Base-by-base conservation (phyloP, 2,888 invertebrate genomes). In the Carcina quercana region DNA sequence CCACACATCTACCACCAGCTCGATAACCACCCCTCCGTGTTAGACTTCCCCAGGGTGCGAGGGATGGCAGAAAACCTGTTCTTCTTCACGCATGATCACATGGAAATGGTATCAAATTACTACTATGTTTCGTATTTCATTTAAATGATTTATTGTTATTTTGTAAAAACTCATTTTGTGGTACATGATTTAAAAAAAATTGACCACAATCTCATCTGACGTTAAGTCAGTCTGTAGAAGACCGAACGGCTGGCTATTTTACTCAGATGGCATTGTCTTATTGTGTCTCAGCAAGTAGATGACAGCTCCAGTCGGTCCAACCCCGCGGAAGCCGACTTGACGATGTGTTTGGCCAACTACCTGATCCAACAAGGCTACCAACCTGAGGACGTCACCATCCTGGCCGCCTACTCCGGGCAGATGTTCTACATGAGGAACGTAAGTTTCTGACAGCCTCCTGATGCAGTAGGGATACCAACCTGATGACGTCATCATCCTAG, bases 381-480 rank as follows among this genome's bases (percentile, higher is more conserved):
- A 0, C 62, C 87, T 0, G 62, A 78, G 6, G 86, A 93, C 41
- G 87, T 95, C 35, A 93, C 93, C 0, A 88, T 95, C 38, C 73
- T 95, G 13, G 86, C 90, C 0, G 87, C 89, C 0, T 93, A 93
- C 60, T 83, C 88, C 5, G 92, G 90, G 0, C 93, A 93, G 66
- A 86, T 90, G 80, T 87, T 87, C 53, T 80, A 86, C 41, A 65
- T 91, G 64, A 72, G 72, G 45, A 76, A 80, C 42, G 86, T 87
- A 50, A 28, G 43, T 45, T 19, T 12, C 6, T 24, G 5, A 11
- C 1, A 8, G 6, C 24, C 13, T 12, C n/a, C 11, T 4, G 2
- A 19, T 19, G 8, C 73, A 87, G 40, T 91, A 91, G 57, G 89
- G 87, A 0, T 91, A 91, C 48, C 29, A 64, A 0, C 62, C 87